Percentiles rank a stretch among this genome's conserved stretches.
Evolutionary conservation across 2,888 invertebrate species (phyloP).

Genomic region (Axea sp.): DNA sequence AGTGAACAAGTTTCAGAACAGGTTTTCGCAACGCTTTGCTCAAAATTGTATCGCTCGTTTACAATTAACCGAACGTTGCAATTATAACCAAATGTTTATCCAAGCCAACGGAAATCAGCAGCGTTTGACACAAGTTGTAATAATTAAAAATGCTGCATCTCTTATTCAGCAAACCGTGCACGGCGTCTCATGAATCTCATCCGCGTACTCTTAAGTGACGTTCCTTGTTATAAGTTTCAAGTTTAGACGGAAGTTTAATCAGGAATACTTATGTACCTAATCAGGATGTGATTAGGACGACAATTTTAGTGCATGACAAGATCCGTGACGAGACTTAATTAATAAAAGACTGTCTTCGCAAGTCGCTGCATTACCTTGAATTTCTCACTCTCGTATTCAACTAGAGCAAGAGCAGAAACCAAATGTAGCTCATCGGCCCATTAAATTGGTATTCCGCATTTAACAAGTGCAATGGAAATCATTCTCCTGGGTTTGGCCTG

Average conservation of each 20-base stretch:
- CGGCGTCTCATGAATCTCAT: slow-evolving; percentile 23
- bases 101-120: no score
- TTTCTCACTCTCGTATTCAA: background rate
- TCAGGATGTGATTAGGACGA: slow-evolving; percentile 48
- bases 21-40: no score
- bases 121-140: no score
- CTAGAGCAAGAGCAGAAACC: background rate
- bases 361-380: background rate
- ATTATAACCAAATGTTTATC: no score
- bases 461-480: slow-evolving; percentile 16
- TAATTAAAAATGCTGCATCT: no score
- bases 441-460: slow-evolving; percentile 11
- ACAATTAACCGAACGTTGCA: no score
- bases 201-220: slow-evolving; percentile 25
- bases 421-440: background rate
- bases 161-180: slow-evolving; percentile 3
- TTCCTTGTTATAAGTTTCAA: slow-evolving; percentile 37
- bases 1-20: no score
- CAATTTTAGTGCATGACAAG: slow-evolving; percentile 39
- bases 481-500: slow-evolving; percentile 5
- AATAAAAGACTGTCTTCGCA: slow-evolving; percentile 29
- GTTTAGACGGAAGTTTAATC: slow-evolving; percentile 48
- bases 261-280: slow-evolving; percentile 50
- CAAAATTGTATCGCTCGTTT: no score
- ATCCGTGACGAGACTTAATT: slow-evolving; percentile 20